Evolutionary conservation across 2,888 invertebrate genomes (phyloP).

Genomic region (Acleris emargana): DNA sequence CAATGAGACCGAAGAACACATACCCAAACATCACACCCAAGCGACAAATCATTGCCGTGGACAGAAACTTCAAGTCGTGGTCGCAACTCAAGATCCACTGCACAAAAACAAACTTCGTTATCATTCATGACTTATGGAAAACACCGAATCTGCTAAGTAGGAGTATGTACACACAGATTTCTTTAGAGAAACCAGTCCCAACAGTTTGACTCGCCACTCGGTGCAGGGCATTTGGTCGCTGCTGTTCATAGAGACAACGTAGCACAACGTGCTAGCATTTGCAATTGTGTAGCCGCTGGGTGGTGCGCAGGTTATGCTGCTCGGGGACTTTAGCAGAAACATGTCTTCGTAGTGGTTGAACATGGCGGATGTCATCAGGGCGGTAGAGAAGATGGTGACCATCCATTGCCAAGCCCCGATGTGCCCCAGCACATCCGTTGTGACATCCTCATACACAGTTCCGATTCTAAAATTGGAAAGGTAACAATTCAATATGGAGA

Average conservation of each 20-base stretch:
- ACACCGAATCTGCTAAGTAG: too few relatives aligned
- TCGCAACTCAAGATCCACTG: constrained; percentile 75
- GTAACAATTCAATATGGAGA: not conserved
- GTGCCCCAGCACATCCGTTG: constrained; percentile 68
- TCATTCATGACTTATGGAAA: not conserved
- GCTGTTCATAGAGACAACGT: constrained; percentile 49
- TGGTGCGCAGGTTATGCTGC: constrained; percentile 54
- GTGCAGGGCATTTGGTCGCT: constrained; percentile 55
- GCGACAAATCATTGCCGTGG: constrained; percentile 66
- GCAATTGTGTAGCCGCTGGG: constrained; percentile 46
- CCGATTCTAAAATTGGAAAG: constrained; percentile 64
- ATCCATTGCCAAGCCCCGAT: constrained; percentile 76
- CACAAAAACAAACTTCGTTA: constrained; percentile 31
- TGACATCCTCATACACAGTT: constrained; percentile 74
- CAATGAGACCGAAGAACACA: constrained; percentile 65
- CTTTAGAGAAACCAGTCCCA: constrained; percentile 69
- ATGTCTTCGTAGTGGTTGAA: constrained; percentile 70
- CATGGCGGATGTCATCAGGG: constrained; percentile 57
- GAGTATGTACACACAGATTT: constrained; percentile 56
- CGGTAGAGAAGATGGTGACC: constrained; percentile 61
- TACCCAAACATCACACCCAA: constrained; percentile 69
- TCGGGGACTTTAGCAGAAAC: constrained; percentile 57
- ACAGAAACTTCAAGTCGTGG: constrained; percentile 57
- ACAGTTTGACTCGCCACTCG: constrained; percentile 63
- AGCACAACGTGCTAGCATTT: constrained; percentile 59